Conservation (phyloP, 2,113 vertebrate genomes). For the Glaucidium brasilianum region DNA sequence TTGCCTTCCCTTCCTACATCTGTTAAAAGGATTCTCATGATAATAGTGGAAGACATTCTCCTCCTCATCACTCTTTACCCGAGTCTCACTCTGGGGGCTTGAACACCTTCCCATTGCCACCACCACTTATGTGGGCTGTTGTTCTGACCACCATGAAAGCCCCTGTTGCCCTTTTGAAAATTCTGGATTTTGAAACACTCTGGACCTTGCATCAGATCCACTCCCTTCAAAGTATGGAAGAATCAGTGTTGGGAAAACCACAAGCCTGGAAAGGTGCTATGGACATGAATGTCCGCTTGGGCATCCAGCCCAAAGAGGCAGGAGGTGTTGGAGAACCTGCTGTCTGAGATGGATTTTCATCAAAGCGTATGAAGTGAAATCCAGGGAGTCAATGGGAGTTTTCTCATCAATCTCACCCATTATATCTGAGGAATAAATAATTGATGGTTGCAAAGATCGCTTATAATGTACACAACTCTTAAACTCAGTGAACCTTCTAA, state of each 20-base stretch:
- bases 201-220: not conserved
- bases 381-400: not conserved
- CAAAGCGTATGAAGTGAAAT: not conserved
- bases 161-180: not conserved
- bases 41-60: not conserved
- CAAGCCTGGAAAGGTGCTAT: not conserved
- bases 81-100: not conserved
- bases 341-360: not conserved
- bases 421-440: not conserved
- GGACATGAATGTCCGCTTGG: not conserved
- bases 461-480: not conserved
- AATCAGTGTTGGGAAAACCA: not conserved
- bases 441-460: not conserved
- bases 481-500: not conserved
- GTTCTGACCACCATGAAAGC: not conserved
- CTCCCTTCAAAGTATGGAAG: not conserved
- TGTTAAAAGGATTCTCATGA: not conserved
- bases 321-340: not conserved
- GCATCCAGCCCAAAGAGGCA: not conserved
- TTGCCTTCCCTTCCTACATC: not conserved
- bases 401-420: not conserved
- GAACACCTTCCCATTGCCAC: not conserved
- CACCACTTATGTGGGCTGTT: rapidly evolving
- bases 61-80: not conserved
- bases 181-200: not conserved